These are phyloP conservation scores for Dicycla oo DNA, from an alignment of 2,888 invertebrate genomes.

Conservation along the genomic window DNA sequence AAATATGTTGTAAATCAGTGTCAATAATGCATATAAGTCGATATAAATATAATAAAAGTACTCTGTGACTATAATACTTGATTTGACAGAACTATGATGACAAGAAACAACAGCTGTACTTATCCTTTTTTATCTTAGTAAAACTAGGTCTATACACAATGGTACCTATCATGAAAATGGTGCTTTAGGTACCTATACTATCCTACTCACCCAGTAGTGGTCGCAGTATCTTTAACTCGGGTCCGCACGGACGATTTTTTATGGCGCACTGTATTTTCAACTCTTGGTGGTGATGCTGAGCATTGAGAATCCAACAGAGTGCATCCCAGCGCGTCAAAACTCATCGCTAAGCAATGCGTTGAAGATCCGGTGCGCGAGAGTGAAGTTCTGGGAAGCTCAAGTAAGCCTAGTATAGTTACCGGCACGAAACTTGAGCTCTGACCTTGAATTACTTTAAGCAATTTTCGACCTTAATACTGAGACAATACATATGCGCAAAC, in stretches of 20 bases:
- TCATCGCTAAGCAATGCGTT: background rate
- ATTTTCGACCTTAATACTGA: no score
- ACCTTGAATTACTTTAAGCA: no score
- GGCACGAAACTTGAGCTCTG: no score
- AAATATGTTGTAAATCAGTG: background rate
- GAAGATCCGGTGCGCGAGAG: background rate
- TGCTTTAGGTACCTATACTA: background rate
- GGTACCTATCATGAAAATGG: background rate
- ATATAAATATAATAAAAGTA: no score
- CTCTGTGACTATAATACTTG: background rate
- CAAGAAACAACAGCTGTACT: no score
- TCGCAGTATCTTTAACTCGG: background rate
- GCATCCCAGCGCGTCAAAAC: no score
- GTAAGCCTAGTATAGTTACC: no score
- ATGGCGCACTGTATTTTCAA: background rate
- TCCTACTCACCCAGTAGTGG: background rate
- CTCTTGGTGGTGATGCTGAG: background rate
- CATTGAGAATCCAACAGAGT: background rate
- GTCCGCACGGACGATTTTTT: background rate
- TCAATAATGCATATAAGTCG: slow-evolving; percentile 1
- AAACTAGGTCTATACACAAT: background rate
- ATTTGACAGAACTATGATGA: slow-evolving; percentile 4
- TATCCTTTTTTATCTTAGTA: background rate
- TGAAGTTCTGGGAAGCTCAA: no score
- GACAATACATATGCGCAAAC: no score